These are phyloP conservation scores for Columba janthina DNA, from an alignment of 2,113 vertebrate genomes.

Conservation along the genomic window DNA sequence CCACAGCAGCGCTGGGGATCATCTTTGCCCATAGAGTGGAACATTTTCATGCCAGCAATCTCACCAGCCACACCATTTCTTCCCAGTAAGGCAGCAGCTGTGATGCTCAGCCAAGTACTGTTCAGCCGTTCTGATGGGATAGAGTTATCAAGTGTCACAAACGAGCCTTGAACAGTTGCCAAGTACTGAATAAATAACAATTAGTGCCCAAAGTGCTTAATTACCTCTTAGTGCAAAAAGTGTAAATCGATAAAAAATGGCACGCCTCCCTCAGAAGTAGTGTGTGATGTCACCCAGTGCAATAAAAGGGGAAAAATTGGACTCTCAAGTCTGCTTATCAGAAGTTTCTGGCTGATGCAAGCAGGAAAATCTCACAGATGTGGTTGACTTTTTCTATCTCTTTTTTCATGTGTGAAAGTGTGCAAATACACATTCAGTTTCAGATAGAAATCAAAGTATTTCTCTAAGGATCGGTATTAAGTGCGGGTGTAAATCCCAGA, in stretches of 20 bases:
- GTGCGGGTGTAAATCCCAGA: neutral
- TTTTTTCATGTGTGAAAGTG: neutral
- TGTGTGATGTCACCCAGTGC: neutral
- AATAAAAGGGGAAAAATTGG: neutral
- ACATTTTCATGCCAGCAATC: neutral
- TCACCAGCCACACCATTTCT: accelerated
- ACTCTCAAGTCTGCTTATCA: neutral
- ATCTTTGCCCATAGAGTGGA: neutral
- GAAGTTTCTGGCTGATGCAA: neutral
- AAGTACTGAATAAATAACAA: neutral
- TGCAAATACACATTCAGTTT: neutral
- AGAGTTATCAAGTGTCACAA: accelerated
- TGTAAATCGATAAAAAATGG: neutral
- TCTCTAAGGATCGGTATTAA: neutral
- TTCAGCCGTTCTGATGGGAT: neutral
- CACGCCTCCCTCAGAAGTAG: neutral
- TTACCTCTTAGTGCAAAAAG: neutral
- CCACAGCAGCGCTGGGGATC: neutral
- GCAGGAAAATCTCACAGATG: neutral
- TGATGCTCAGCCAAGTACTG: accelerated
- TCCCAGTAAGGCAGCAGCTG: neutral
- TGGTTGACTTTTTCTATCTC: neutral
- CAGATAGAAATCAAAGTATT: neutral
- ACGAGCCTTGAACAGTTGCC: neutral
- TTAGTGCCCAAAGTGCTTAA: neutral